Evolutionary conservation across 2,888 invertebrate species (phyloP), one percentile per base, ranked within the genome.

Genomic region (Rhyacophila evoluta): DNA sequence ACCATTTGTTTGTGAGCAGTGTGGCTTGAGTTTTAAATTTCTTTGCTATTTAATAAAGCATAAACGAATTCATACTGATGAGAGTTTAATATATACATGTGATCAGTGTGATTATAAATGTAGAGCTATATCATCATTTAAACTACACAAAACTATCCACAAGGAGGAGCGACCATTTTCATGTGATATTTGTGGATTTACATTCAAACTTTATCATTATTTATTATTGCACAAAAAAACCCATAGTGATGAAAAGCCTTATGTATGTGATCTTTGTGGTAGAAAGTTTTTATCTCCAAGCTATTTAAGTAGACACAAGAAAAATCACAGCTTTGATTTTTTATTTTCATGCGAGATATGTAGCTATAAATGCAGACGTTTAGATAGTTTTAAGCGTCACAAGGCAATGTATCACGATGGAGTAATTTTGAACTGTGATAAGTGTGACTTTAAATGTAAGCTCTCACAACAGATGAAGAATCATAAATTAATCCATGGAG

Each of bases 81-180:
- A 74, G 25, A 74, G 67, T 25, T 55, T 55, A 36, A 55, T 37
- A 36, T 74, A 41, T n/a, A 33, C 74, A 2, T 74, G 74, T 19
- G 33, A 28, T 10, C 67, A 36, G 29, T 74, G 74, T n/a, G n/a
- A 19, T 29, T 74, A 74, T 10, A 67, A 29, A 12, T 74, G 74
- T 12, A 68, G 67, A 28, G 15, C 36, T 8, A 55, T 27, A 74
- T 29, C 29, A 6, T 29, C 29, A 28, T 68, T 82, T 67, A 75
- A 70, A 27, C 38, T 69, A 10, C 75, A 75, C 39, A 25, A 69
- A 29, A 25, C 37, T n/a, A 69, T 39, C 8, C 75, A 75, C 28
- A 37, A 69, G 11, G 70, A 69, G 0, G 69, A 69, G 12, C 28
- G 33, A 29, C 69, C 69, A 3, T 69, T 29, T 5, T 29, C 33